Percentiles rank a stretch among this genome's conserved stretches.
Conservation (phyloP, 1,140 invertebrate species). For the Drosophila trapezifrons region DNA sequence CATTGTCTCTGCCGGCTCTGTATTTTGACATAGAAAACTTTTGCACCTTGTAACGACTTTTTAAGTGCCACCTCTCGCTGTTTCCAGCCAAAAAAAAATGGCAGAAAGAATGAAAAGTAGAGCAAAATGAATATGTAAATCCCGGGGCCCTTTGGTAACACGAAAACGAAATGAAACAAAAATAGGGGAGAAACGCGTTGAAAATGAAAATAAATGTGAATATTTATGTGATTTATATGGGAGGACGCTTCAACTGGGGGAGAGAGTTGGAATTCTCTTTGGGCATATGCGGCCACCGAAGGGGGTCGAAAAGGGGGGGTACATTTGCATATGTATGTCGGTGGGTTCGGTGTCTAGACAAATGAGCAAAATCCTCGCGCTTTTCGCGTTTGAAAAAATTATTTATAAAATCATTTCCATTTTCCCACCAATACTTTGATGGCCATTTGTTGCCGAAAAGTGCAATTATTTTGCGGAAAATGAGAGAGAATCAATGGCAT, state of each 20-base stretch:
- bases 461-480: conserved; percentile 10
- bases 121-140: conserved; percentile 70
- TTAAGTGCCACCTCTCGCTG: conserved; percentile 57
- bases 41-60: conserved; percentile 74
- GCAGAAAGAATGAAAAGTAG: conserved; percentile 41
- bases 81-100: background rate
- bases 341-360: conserved; percentile 37
- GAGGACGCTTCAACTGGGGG: conserved; percentile 41
- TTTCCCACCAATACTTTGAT: background rate
- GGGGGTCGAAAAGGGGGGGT: conserved; percentile 1
- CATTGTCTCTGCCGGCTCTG: conserved; percentile 40
- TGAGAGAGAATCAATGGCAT: conserved; percentile 20
- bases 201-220: conserved; percentile 71
- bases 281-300: background rate
- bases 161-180: conserved; percentile 57
- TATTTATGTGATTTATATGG: conserved; percentile 72
- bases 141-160: conserved; percentile 21
- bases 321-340: conserved; percentile 24
- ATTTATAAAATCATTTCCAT: background rate
- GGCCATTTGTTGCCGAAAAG: conserved; percentile 9
- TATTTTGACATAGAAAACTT: conserved; percentile 63
- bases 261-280: background rate
- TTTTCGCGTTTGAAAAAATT: background rate
- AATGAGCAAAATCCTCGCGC: conserved; percentile 1
- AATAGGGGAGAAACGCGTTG: conserved; percentile 55